A percentile compares a stretch with the other conserved stretches of the same genome.
Conservation (phyloP, 2,888 invertebrate genomes). For the Diabrotica balteata region DNA sequence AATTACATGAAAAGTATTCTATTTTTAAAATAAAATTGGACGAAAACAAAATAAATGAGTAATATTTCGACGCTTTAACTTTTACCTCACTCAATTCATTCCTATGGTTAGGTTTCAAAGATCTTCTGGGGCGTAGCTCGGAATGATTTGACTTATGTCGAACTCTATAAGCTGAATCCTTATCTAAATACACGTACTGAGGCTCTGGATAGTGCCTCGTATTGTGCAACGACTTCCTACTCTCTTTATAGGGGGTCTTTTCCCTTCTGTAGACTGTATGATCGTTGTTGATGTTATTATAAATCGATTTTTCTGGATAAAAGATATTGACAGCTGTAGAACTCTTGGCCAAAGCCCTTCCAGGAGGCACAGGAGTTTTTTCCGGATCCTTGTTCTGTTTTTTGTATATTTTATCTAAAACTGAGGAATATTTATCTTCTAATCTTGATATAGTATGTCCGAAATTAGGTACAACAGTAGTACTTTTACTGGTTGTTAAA, state of each 20-base stretch:
- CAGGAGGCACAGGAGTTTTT: slow-evolving; percentile 69
- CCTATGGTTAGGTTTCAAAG: slow-evolving; percentile 66
- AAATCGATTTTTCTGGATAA: slow-evolving; percentile 73
- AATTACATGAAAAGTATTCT: too few relatives aligned
- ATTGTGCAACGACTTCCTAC: slow-evolving; percentile 50
- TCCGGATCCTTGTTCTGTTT: slow-evolving; percentile 67
- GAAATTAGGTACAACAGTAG: slow-evolving; percentile 49
- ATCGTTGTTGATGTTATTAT: slow-evolving; percentile 60
- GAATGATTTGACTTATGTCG: slow-evolving; percentile 58
- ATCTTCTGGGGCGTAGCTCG: slow-evolving; percentile 56
- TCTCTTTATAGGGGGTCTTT: slow-evolving; percentile 69
- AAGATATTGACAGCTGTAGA: slow-evolving; percentile 72
- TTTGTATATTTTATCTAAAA: slow-evolving; percentile 75
- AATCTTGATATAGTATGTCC: slow-evolving; percentile 71
- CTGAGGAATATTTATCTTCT: slow-evolving; percentile 81
- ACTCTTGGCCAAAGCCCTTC: slow-evolving; percentile 68
- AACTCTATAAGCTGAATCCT: slow-evolving; percentile 53
- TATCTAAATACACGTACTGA: slow-evolving; percentile 56
- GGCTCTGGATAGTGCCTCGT: slow-evolving; percentile 51
- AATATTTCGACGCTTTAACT: background rate
- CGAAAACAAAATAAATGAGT: too few relatives aligned
- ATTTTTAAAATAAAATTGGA: too few relatives aligned
- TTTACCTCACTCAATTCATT: slow-evolving; percentile 70
- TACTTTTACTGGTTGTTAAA: slow-evolving; percentile 50
- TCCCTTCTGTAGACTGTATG: slow-evolving; percentile 64